phyloP scores from a whole-genome alignment of 2,888 invertebrate genomes.

The Tromatobia lineatoria region DNA sequence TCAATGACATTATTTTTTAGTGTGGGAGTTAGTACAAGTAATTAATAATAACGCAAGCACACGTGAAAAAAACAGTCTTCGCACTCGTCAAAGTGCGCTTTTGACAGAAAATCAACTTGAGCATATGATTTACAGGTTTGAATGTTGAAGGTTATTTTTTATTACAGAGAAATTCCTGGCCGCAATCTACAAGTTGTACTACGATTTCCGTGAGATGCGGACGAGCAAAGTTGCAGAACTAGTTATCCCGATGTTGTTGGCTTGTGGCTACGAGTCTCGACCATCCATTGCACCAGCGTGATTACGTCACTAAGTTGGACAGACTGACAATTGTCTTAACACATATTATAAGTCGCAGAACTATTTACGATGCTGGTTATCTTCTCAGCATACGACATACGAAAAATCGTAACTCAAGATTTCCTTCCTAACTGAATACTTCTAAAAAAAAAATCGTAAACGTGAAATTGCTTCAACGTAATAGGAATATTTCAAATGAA shows the following conservation, averaged over 20 bases:
- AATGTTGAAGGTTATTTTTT: slow-evolving; percentile 51
- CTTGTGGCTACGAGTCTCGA: slow-evolving; percentile 50
- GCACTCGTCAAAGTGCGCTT: not conserved
- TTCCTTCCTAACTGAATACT: not conserved
- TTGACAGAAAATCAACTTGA: slow-evolving; percentile 44
- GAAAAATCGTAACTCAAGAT: not conserved
- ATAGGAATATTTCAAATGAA: not conserved
- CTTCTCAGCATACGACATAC: not conserved
- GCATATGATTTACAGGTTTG: slow-evolving; percentile 47
- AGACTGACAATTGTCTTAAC: slow-evolving; percentile 23
- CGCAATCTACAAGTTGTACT: slow-evolving; percentile 11
- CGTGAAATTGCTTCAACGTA: not conserved
- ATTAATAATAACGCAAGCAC: not conserved
- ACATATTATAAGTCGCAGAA: not conserved
- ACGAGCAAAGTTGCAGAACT: slow-evolving; percentile 50
- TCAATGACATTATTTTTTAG: no score
- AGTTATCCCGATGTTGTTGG: slow-evolving; percentile 52
- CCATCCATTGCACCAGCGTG: slow-evolving; percentile 33
- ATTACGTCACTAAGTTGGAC: slow-evolving; percentile 33
- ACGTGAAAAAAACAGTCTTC: not conserved
- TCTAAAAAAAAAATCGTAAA: not conserved
- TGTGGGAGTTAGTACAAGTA: not conserved
- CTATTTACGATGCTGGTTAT: slow-evolving; percentile 50
- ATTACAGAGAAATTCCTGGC: slow-evolving; percentile 40
- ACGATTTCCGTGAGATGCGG: slow-evolving; percentile 57